Percentiles rank a stretch among this genome's conserved stretches.
Evolutionary conservation across 2,113 vertebrate species (phyloP).

Genomic region (Callocephalon fimbriatum): DNA sequence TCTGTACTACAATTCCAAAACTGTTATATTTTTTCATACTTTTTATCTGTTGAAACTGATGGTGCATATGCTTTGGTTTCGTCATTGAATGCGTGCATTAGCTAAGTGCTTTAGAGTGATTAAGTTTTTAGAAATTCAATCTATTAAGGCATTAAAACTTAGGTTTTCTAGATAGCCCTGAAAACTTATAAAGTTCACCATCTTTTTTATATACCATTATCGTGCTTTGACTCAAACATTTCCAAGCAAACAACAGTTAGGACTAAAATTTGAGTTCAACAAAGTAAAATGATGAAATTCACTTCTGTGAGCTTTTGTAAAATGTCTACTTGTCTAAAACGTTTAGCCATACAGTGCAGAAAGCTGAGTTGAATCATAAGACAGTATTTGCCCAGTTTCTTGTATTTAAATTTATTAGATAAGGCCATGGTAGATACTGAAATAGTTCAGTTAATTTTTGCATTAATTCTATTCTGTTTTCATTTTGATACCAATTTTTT

Average conservation of each 20-base stretch:
- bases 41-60: neutral
- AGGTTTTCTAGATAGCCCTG: neutral
- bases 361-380: neutral
- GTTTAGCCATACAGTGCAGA: neutral
- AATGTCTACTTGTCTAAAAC: neutral
- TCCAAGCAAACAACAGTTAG: neutral
- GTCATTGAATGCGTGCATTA: accelerated
- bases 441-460: neutral
- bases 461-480: neutral
- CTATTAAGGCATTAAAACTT: neutral
- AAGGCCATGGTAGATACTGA: neutral
- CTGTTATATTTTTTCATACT: neutral
- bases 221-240: neutral
- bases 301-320: neutral
- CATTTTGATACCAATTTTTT: neutral
- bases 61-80: neutral
- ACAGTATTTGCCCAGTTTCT: neutral
- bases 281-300: neutral
- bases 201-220: neutral
- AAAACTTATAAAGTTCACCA: neutral
- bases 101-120: neutral
- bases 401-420: neutral
- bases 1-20: neutral
- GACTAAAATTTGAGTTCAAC: neutral
- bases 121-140: neutral